Conservation (phyloP, 2,113 vertebrate genomes). For the Illadopsis cleaveri region DNA sequence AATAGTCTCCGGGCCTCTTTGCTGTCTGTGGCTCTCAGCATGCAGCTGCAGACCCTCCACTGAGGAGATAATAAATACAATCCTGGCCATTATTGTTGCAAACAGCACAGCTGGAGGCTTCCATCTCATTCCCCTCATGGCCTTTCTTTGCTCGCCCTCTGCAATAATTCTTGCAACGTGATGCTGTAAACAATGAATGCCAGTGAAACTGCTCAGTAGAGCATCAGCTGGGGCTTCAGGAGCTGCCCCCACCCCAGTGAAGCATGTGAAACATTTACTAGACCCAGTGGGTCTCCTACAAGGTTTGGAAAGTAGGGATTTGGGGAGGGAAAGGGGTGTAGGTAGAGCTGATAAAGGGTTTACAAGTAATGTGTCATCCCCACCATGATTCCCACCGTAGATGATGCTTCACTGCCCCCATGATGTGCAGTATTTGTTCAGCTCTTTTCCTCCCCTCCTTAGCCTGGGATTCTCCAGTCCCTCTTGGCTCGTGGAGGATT, state of each 20-base stretch:
- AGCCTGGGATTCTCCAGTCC: not conserved
- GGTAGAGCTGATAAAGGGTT: not conserved
- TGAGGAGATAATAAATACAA: conserved; percentile 48
- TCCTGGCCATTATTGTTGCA: conserved; percentile 28
- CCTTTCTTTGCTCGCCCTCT: not conserved
- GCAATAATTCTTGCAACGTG: not conserved
- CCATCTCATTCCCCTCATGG: not conserved
- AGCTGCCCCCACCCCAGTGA: not conserved
- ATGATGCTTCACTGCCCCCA: not conserved
- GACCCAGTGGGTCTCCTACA: not conserved
- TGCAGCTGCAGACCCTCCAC: conserved; percentile 61
- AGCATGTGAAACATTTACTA: rapidly evolving
- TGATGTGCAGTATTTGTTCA: not conserved
- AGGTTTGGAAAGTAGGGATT: not conserved
- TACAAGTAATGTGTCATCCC: not conserved
- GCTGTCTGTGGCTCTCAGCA: not conserved
- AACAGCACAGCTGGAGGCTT: conserved; percentile 54
- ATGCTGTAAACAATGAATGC: not conserved
- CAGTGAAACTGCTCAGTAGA: not conserved
- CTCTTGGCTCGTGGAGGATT: not conserved
- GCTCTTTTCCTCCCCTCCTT: not conserved
- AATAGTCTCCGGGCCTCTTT: not conserved
- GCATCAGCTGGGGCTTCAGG: not conserved
- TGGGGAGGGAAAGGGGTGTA: not conserved
- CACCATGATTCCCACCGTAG: rapidly evolving